Conservation (phyloP, 2,888 invertebrate species). For the Philaethria dido region DNA sequence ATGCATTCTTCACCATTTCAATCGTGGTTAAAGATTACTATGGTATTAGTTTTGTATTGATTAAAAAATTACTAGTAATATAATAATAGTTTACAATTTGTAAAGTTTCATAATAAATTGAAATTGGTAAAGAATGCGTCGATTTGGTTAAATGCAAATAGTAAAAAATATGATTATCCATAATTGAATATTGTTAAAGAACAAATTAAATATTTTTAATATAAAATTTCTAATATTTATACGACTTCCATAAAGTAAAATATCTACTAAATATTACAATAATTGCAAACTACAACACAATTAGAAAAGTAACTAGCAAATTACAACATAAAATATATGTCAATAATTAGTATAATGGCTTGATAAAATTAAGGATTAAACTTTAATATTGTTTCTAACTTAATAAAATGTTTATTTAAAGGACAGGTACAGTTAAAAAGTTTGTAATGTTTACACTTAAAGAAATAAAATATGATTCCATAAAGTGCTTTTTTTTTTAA, state of each 20-base stretch:
- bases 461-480: too few relatives aligned
- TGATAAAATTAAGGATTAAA: not conserved
- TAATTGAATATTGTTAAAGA: too few relatives aligned
- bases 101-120: too few relatives aligned
- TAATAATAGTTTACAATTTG: too few relatives aligned
- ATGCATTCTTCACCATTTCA: conserved; percentile 33
- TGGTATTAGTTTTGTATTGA: not conserved
- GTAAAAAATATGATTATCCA: too few relatives aligned
- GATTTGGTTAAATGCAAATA: too few relatives aligned
- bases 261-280: conserved; percentile 8
- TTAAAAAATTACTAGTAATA: too few relatives aligned
- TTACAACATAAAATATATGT: not conserved
- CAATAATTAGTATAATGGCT: not conserved
- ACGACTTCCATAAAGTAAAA: too few relatives aligned
- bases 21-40: not conserved
- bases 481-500: not conserved
- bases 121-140: too few relatives aligned
- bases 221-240: too few relatives aligned
- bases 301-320: too few relatives aligned
- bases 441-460: not conserved
- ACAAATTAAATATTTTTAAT: too few relatives aligned
- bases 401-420: not conserved
- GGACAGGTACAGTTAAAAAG: not conserved
- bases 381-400: not conserved
- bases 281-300: not conserved